Evolutionary conservation across 2,113 vertebrate species (phyloP), one percentile per base, ranked within the genome.

Genomic region (Cyprichromis sp.): DNA sequence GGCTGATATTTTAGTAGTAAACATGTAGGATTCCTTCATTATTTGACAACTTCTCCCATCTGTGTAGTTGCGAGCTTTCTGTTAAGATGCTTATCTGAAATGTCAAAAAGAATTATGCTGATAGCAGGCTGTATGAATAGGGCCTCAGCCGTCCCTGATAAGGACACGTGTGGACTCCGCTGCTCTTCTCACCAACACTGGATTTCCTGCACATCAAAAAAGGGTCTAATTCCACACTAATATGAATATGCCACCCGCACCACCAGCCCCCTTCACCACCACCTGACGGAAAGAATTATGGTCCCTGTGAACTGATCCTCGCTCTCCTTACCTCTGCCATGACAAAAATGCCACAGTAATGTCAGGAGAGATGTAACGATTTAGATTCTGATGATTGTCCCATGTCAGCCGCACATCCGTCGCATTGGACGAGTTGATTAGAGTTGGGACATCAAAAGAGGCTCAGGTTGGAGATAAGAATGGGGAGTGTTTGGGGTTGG

Each of bases 301-400:
- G 91, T 93, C 88, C 86, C 94, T 71, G 66, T 95, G 95, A 96
- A 95, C 94, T 61, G 89, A 84, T 87, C 76, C 89, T 90, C 92
- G 52, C 91, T 93, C 89, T 90, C 91, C 83, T 95, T 94, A 93
- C 94, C 94, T 94, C 89, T 90, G 93, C 95, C 92, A 94, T 88
- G 88, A 94, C 96, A 96, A 97, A 97, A 97, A 97, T 97, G 96
- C 95, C 96, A 97, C 91, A 91, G 91, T 96, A 97, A 97, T 97
- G 96, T 97, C 96, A 97, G 93, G 90, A 82, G 90, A 97, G 96
- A 96, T 97, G 94, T 94, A 93, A 95, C 90, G 96, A 96, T 97
- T 96, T 95, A 95, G 96, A 96, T 96, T 90, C 81, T 50, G 85
- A 47, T 73, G 96, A 97, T 96, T 96, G 94, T 92, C 92, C 85